Evolutionary conservation across 2,797 vertebrate genomes (phyloP).

Genomic region (Scleropages formosus): DNA sequence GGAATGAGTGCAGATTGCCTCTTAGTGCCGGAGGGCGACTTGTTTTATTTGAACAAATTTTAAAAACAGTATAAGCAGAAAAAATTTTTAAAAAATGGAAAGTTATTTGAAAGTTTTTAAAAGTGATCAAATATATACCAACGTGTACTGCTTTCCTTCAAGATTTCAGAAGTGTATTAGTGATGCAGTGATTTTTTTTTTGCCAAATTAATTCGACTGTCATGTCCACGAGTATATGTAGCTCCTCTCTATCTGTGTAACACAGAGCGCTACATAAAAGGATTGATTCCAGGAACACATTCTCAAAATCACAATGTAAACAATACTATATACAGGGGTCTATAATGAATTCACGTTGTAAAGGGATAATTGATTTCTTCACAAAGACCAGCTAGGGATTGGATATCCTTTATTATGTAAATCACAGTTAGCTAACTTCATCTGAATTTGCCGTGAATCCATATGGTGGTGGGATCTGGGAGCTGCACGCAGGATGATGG

Average conservation of each 20-base stretch:
- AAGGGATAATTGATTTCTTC: not conserved
- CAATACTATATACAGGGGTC: not conserved
- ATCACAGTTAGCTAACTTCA: not conserved
- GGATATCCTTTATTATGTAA: slow-evolving; percentile 3
- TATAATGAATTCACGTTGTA: not conserved
- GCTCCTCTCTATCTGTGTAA: not conserved
- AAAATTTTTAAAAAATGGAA: not conserved
- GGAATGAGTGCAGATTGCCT: not conserved
- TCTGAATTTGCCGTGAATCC: slow-evolving; percentile 2
- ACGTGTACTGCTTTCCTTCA: not conserved
- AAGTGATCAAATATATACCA: slow-evolving; percentile 2
- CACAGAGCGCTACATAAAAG: not conserved
- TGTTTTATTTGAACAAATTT: not conserved
- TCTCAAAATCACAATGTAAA: slow-evolving; percentile 13
- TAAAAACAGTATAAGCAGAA: slow-evolving; percentile 3
- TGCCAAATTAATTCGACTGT: not conserved
- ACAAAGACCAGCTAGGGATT: not conserved
- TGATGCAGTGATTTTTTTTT: not conserved
- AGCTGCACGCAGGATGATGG: not conserved
- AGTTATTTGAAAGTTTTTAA: slow-evolving; percentile 2
- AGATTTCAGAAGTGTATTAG: not conserved
- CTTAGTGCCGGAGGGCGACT: not conserved
- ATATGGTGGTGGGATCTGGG: not conserved
- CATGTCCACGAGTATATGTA: not conserved
- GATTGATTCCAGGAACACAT: no score